These are phyloP conservation scores for Penaeus vannamei DNA, from an alignment of 1,140 invertebrate species.

Conservation along the genomic window DNA sequence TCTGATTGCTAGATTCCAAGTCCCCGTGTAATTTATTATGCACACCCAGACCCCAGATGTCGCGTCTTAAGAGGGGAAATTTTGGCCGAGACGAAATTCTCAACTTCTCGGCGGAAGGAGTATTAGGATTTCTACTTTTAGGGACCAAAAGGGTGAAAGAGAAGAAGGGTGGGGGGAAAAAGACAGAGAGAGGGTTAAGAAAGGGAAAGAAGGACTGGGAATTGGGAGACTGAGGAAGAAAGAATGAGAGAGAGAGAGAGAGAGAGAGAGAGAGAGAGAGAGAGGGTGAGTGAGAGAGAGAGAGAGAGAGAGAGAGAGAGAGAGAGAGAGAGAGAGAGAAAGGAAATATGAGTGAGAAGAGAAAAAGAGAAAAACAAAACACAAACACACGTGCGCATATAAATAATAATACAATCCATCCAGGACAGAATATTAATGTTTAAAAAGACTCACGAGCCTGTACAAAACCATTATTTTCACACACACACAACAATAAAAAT, in stretches of 20 bases:
- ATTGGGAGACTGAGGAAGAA: neutral
- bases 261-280: too few species aligned
- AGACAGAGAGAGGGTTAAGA: neutral
- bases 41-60: conserved; percentile 37
- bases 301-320: neutral
- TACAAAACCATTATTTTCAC: too few species aligned
- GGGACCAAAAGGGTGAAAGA: neutral
- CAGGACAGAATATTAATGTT: too few species aligned
- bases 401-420: too few species aligned
- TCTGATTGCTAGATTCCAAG: conserved; percentile 42
- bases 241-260: too few species aligned
- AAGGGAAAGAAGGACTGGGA: neutral
- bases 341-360: neutral
- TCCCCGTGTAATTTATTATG: conserved; percentile 35
- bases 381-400: too few species aligned
- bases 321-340: neutral
- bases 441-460: too few species aligned
- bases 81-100: conserved; percentile 31
- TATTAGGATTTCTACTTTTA: conserved; percentile 29
- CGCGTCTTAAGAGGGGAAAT: conserved; percentile 27
- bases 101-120: conserved; percentile 14
- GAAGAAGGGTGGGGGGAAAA: neutral
- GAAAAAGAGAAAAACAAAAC: neutral
- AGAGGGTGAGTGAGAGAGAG: too few species aligned
- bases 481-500: too few species aligned